These are phyloP conservation scores for Himalopsyche anomala DNA, from an alignment of 2,888 invertebrate species.

Conservation along the genomic window DNA sequence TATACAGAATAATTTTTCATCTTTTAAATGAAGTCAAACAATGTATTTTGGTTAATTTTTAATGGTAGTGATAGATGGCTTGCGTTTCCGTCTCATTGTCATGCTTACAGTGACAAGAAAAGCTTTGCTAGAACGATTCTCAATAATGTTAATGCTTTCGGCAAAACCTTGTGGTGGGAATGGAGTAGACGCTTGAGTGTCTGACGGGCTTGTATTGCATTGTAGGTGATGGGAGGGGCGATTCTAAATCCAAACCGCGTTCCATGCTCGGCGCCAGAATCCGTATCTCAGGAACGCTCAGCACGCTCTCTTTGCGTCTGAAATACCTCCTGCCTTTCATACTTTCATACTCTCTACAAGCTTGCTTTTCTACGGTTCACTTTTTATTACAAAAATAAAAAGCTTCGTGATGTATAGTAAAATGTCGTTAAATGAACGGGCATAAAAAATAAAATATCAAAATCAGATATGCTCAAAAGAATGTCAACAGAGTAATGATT, in stretches of 20 bases:
- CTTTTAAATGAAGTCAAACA: no score
- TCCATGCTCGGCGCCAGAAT: constrained; percentile 90
- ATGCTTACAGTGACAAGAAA: constrained; percentile 10
- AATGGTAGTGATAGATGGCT: no score
- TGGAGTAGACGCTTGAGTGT: constrained; percentile 66
- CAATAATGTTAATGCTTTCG: constrained; percentile 46
- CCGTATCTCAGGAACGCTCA: constrained; percentile 88
- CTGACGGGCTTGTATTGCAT: constrained; percentile 59
- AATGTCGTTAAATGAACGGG: constrained; percentile 24
- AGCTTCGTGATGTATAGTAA: constrained; percentile 35
- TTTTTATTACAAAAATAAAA: constrained; percentile 31
- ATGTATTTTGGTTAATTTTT: no score
- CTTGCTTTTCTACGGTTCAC: constrained; percentile 49
- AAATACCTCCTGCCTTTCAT: constrained; percentile 66
- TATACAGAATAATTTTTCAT: no score
- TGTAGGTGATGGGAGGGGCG: constrained; percentile 69
- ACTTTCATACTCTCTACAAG: constrained; percentile 57
- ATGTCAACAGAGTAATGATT: constrained; percentile 16
- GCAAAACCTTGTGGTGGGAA: constrained; percentile 64
- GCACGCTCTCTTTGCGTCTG: constrained; percentile 84
- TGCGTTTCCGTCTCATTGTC: constrained; percentile 7
- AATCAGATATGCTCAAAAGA: constrained; percentile 9
- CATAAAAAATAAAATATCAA: neutral
- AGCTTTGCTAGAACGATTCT: constrained; percentile 51
- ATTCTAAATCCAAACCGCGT: constrained; percentile 82